These are phyloP conservation scores for Pseudolaguvia tuberculata DNA, from an alignment of 2,113 vertebrate genomes.

Conservation along the genomic window DNA sequence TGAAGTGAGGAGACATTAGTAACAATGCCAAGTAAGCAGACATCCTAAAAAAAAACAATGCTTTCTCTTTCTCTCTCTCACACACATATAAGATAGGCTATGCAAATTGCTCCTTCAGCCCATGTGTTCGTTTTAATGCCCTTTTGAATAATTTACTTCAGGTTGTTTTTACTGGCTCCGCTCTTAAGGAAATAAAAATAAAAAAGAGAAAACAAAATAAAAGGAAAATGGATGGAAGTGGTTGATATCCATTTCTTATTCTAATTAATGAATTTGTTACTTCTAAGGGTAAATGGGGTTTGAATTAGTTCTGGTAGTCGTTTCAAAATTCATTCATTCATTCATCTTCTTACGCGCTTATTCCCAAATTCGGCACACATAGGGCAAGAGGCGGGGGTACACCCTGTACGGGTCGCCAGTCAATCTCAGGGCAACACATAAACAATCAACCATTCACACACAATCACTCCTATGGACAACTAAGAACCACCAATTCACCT, in stretches of 20 bases:
- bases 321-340: too few species aligned
- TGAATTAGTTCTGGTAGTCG: conserved; percentile 14
- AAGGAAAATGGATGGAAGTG: conserved; percentile 11
- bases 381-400: too few species aligned
- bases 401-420: too few species aligned
- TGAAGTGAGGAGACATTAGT: conserved; percentile 61
- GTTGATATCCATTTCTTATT: conserved; percentile 8
- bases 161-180: conserved; percentile 35
- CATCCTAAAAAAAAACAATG: conserved; percentile 49
- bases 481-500: too few species aligned
- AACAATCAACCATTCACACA: too few species aligned
- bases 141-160: conserved; percentile 46
- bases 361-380: too few species aligned
- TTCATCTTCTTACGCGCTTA: too few species aligned
- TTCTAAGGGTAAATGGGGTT: background rate
- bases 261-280: too few species aligned
- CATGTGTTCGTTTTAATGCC: conserved; percentile 44
- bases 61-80: conserved; percentile 2
- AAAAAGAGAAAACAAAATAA: background rate
- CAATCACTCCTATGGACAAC: too few species aligned
- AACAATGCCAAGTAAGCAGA: conserved; percentile 58
- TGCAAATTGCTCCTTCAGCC: conserved; percentile 40
- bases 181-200: conserved; percentile 33
- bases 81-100: background rate
- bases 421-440: too few species aligned